Base-by-base conservation (phyloP, 2,113 vertebrate genomes). In the Elgaria multicarinata region DNA sequence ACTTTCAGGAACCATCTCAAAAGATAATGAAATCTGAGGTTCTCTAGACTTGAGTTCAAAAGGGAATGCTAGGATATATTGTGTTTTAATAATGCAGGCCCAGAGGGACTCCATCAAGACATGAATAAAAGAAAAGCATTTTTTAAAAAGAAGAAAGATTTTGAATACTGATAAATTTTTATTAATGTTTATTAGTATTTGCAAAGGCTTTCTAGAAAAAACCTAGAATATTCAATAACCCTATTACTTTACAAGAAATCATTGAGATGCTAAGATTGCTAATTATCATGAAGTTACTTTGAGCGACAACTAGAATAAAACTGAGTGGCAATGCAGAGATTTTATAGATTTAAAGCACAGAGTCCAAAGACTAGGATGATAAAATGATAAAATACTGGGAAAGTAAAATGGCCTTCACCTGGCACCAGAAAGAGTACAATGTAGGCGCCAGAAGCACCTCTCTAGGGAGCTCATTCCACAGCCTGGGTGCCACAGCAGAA, bases 121-220 rank as follows among this genome's bases (percentile, higher is more conserved):
- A 74, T 84, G 39, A 89, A 80, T 86, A 90, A 81, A 93, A 92
- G 69, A 74, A 74, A 83, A 12, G 13, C 86, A 83, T 39, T 9
- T 79, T 79, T 78, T 55, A 42, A 6, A 67, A 1, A 39, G 4
- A n/a, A 91, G 69, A 69, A 10, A 26, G 33, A 55, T 26, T 74
- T 74, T 18, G 36, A 74, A 55, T 36, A 55, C 46, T 26, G 69
- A n/a, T 74, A 74, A 74, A 58, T 85, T 53, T 14, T 55, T 46
- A 58, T 85, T 85, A 74, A 74, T 74, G 53, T 74, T 85, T 55
- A 74, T 85, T 85, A 72, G 46, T 28, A 50, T 74, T 85, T 74
- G 33, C 83, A 74, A 85, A 85, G 26, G 46, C 50, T 72, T 74
- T 53, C 33, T 28, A 13, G 22, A 85, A 39, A 16, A 39, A 16